These are phyloP conservation scores for Lepilemur ruficaudatus DNA, from an alignment of 2,797 vertebrate species.

Conservation along the genomic window DNA sequence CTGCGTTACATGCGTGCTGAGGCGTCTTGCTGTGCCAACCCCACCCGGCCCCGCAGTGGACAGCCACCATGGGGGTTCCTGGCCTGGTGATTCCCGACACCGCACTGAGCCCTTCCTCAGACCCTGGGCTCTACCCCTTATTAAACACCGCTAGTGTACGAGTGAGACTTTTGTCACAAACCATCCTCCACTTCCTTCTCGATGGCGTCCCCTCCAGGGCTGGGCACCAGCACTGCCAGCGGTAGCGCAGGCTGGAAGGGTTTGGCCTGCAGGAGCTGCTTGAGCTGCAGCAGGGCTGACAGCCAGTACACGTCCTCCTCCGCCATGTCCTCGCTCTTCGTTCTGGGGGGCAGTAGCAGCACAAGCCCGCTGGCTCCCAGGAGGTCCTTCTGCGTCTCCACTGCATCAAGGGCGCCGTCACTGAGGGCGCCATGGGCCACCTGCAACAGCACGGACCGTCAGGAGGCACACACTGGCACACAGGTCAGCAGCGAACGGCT, in stretches of 20 bases:
- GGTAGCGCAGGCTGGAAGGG: constrained; percentile 90
- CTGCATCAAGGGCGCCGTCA: constrained; percentile 82
- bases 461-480: background rate
- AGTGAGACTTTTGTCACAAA: constrained; percentile 65
- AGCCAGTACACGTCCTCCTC: constrained; percentile 92
- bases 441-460: constrained; percentile 77
- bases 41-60: background rate
- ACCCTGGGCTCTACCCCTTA: background rate
- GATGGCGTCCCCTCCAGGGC: constrained; percentile 40
- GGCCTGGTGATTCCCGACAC: background rate
- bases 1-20: background rate
- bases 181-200: constrained; percentile 89
- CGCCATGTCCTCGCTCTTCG: constrained; percentile 70
- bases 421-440: constrained; percentile 88
- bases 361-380: constrained; percentile 91
- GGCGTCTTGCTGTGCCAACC: background rate
- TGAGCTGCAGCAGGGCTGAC: constrained; percentile 93
- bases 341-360: constrained; percentile 88
- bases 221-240: constrained; percentile 89
- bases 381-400: constrained; percentile 89
- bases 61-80: too few relatives aligned
- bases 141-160: background rate
- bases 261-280: constrained; percentile 92
- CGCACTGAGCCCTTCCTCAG: background rate
- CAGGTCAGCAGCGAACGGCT: background rate